Percentiles rank a stretch among this genome's conserved stretches.
These are phyloP conservation scores for Momotus momota DNA, from an alignment of 2,797 vertebrate species.

Conservation along the genomic window DNA sequence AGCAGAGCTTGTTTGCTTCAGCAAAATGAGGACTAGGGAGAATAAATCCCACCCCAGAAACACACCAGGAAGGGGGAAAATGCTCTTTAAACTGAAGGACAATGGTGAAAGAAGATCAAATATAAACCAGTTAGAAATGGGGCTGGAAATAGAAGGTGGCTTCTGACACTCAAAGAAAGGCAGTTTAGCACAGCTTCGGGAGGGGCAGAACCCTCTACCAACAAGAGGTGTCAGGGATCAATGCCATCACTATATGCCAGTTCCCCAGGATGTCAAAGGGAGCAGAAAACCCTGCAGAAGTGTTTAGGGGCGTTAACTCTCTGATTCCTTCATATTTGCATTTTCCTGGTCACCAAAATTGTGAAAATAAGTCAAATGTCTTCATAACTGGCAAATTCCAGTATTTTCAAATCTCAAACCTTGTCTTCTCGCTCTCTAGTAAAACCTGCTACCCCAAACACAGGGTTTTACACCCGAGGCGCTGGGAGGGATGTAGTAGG, in stretches of 20 bases:
- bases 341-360: not conserved
- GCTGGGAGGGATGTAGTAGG: not conserved
- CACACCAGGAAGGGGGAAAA: not conserved
- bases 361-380: not conserved
- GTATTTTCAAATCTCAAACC: not conserved
- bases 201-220: not conserved
- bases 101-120: not conserved
- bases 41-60: not conserved
- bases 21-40: not conserved
- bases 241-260: accelerated
- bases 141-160: not conserved
- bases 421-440: not conserved
- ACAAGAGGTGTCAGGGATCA: not conserved
- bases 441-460: not conserved
- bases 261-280: accelerated
- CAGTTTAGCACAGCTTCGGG: not conserved
- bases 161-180: not conserved
- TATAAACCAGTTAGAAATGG: not conserved
- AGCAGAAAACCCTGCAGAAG: not conserved
- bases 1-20: not conserved
- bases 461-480: not conserved
- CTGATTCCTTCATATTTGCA: not conserved
- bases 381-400: not conserved
- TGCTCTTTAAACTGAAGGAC: not conserved
- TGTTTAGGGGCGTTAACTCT: not conserved